Evolutionary conservation across 1,140 invertebrate species (phyloP), one percentile per base, ranked within the genome.

Genomic region (Panagrolaimus sp.): DNA sequence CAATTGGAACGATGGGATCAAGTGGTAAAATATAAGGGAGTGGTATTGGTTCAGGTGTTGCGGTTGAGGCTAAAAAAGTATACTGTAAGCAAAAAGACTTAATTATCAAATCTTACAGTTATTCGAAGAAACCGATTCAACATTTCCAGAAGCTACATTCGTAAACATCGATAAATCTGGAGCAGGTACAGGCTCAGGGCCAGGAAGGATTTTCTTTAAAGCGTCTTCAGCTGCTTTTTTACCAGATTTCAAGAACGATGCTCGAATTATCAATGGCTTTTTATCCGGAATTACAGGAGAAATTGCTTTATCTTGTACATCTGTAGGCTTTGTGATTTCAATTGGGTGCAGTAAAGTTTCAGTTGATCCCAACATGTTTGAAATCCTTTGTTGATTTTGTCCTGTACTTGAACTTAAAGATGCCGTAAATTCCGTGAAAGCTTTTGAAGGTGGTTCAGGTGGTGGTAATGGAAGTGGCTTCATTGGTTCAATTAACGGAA

Each of bases 141-240:
- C 15, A 52, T 52, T 58, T 21, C 52, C 32, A 38, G 32, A 38
- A 7, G 32, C 2, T 4, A 38, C 7, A 38, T 38, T 38, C 15
- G 52, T 24, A 2, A 8, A 21, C 15, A 28, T 12, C n/a, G 52
- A 58, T 7, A 38, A 38, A 28, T 14, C 12, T n/a, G 52, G 52
- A 12, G 52, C 21, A 12, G 52, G 52, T 1, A 58, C 52, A 10
- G 28, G 21, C 8, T 58, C 52, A 8, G 52, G 52, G 4, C 10
- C 10, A 12, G 17, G 9, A 21, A 58, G 21, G 10, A 58, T 26
- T 14, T 58, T 58, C 52, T 21, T n/a, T 28, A 58, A 26, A 28
- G 28, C 52, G 3, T 58, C 52, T 58, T 58, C 52, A 14, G 52
- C 52, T 0, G 52, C 52, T n/a, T 58, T 58, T 28, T 58, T 58